phyloP scores from a whole-genome alignment of 2,797 vertebrate genomes.

The Phalloptychus januarius region DNA sequence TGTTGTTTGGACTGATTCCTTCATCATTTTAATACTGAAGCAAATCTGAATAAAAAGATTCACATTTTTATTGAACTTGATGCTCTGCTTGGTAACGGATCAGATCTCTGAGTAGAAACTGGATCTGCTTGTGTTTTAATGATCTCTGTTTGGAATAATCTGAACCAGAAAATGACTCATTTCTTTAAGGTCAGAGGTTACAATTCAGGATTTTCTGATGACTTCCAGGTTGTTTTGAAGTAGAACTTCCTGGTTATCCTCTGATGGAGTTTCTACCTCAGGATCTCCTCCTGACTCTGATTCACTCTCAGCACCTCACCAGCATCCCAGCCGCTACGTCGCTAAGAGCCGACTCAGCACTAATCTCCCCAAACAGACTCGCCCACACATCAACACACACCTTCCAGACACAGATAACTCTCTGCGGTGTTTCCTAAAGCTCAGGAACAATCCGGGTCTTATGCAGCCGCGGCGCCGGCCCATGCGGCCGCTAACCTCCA shows the following conservation, averaged over 20 bases:
- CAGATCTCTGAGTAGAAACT: too few species aligned
- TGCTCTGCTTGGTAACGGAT: too few species aligned
- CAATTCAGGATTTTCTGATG: neutral
- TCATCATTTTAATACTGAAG: too few species aligned
- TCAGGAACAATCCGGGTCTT: neutral
- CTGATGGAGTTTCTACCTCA: neutral
- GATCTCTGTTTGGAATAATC: neutral
- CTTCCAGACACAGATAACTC: constrained; percentile 53
- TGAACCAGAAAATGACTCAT: neutral
- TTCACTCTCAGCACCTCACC: constrained; percentile 22
- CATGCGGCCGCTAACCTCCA: constrained; percentile 26
- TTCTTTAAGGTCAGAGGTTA: neutral
- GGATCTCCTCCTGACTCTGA: neutral
- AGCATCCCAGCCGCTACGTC: constrained; percentile 26
- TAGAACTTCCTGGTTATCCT: neutral
- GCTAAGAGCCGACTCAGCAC: constrained; percentile 38
- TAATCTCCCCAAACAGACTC: constrained; percentile 45
- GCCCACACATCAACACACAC: constrained; percentile 40
- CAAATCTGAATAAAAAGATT: neutral
- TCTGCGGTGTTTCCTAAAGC: constrained; percentile 18
- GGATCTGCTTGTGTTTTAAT: too few species aligned
- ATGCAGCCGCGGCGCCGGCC: constrained; percentile 16
- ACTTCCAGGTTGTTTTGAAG: neutral
- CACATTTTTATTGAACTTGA: too few species aligned
- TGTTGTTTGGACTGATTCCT: too few species aligned